A percentile compares a stretch with the other conserved stretches of the same genome.
These are phyloP conservation scores for Corythornis cristatus DNA, from an alignment of 2,113 vertebrate species.

Conservation along the genomic window DNA sequence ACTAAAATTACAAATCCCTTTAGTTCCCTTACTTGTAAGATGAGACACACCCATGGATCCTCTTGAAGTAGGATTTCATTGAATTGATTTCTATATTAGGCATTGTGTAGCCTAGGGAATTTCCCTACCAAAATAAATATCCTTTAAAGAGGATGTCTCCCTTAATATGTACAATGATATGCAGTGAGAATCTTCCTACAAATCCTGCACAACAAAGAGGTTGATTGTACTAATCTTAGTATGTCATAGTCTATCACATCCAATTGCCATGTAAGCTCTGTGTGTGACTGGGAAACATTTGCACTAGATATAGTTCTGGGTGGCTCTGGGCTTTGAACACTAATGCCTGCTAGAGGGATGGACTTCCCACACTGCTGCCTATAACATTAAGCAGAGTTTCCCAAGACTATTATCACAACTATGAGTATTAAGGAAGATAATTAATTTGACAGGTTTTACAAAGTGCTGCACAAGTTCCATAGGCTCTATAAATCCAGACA, in stretches of 20 bases:
- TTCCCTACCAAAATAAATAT: not conserved
- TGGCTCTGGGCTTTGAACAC: not conserved
- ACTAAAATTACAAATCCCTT: not conserved
- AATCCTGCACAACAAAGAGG: not conserved
- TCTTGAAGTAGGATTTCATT: not conserved
- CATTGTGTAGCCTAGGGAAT: not conserved
- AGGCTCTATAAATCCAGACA: not conserved
- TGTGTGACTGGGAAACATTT: not conserved
- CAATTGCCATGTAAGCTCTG: not conserved
- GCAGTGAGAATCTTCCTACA: not conserved
- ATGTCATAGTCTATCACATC: not conserved
- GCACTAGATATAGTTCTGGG: not conserved
- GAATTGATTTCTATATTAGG: not conserved
- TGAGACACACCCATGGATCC: not conserved
- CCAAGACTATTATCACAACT: accelerated
- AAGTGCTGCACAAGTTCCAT: not conserved
- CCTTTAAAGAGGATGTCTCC: not conserved
- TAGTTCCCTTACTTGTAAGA: not conserved
- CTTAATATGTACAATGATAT: not conserved
- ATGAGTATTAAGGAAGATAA: not conserved
- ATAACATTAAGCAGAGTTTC: not conserved
- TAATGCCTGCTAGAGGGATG: not conserved
- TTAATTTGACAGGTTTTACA: not conserved
- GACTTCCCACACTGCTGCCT: not conserved
- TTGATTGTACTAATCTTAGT: not conserved